phyloP scores from a whole-genome alignment of 2,113 vertebrate species.

The Pseudonaja textilis region DNA sequence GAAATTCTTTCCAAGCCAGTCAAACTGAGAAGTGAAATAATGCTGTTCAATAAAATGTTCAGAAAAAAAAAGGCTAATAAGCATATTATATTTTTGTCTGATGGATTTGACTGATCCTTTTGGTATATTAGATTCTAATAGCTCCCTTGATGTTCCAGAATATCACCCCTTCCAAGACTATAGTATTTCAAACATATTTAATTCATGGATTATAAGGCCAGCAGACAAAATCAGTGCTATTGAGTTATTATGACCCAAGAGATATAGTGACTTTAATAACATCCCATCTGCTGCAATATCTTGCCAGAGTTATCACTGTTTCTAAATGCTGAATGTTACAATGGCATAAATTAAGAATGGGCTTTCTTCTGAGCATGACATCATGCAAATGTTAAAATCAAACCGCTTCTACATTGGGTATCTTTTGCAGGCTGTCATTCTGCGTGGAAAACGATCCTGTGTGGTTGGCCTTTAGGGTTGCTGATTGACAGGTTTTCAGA shows the following conservation, averaged over 20 bases:
- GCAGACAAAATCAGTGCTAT: slow-evolving; percentile 47
- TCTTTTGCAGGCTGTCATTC: not conserved
- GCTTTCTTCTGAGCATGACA: not conserved
- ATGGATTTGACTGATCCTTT: slow-evolving; percentile 57
- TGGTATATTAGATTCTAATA: slow-evolving; percentile 57
- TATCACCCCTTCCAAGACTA: slow-evolving; percentile 52
- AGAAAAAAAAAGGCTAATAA: slow-evolving; percentile 48
- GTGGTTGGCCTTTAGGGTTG: not conserved
- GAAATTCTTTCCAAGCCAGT: slow-evolving; percentile 19
- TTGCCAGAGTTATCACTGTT: slow-evolving; percentile 17
- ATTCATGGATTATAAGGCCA: slow-evolving; percentile 49
- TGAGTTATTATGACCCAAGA: slow-evolving; percentile 42
- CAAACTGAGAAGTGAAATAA: slow-evolving; percentile 13
- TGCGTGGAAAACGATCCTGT: not conserved
- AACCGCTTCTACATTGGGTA: not conserved
- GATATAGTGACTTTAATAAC: slow-evolving; percentile 43
- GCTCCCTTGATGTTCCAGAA: slow-evolving; percentile 51
- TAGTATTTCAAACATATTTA: slow-evolving; percentile 52
- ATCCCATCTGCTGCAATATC: slow-evolving; percentile 32
- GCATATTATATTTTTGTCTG: slow-evolving; percentile 48
- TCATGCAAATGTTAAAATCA: not conserved
- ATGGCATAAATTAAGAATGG: slow-evolving; percentile 5
- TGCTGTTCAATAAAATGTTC: slow-evolving; percentile 15
- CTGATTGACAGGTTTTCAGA: not conserved
- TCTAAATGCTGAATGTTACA: slow-evolving; percentile 15